Evolutionary conservation across 2,888 invertebrate species (phyloP), one percentile per base, ranked within the genome.

Genomic region (Cordilura impudica): DNA sequence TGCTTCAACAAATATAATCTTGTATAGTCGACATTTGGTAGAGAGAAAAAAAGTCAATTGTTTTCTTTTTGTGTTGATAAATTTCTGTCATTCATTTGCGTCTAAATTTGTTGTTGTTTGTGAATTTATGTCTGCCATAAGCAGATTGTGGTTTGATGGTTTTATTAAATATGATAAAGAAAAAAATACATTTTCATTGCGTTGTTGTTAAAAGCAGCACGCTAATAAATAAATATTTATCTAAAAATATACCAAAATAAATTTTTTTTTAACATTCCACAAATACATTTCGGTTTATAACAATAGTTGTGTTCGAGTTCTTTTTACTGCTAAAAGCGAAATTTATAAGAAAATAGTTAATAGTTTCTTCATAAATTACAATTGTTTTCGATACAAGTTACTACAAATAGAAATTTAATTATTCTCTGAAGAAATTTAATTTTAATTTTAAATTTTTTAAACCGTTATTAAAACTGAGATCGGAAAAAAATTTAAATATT

Each of bases 21-120:
- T 43, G 60, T 31, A n/a, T 18, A 58, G 21, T 35, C 23, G 35
- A 56, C 47, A 23, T 67, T 67, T 67, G 45, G 18, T 7, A 29
- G n/a, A 47, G 7, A 21, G 3, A 5, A 14, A 63, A 16, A 31
- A 14, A 23, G 58, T 8, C 23, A 72, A 23, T 31, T 10, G 7
- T 16, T 5, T 19, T 4, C 14, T 10, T 18, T 29, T 53, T 19
- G 10, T 23, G 18, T 53, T 58, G 14, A 21, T 16, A 60, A 26
- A 60, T 45, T 60, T 16, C 23, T 45, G 43, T 49, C 16, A 49
- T 14, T 67, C 16, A 12, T 1, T 58, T 29, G 6, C 39, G 29
- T 39, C 10, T 31, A n/a, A n/a, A n/a, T n/a, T n/a, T n/a, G 10
- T 35, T 51, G 8, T 23, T 16, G 12, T 18, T 18, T 21, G 8